A percentile compares a stretch with the other conserved stretches of the same genome.
These are phyloP conservation scores for Mesitornis unicolor DNA, from an alignment of 2,113 vertebrate genomes.

Conservation along the genomic window DNA sequence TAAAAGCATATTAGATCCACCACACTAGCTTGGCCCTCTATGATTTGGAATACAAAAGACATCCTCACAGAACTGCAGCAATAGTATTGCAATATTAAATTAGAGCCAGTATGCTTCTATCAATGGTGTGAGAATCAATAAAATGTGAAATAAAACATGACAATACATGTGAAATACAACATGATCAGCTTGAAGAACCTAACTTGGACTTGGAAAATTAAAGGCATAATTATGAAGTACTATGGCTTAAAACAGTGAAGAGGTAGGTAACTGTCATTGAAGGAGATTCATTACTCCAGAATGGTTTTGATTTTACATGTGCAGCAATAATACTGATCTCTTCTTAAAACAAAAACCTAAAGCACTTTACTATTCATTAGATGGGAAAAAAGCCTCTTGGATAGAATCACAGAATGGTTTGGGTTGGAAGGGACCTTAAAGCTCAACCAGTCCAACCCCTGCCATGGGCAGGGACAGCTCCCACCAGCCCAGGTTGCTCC, in stretches of 20 bases:
- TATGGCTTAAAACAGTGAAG: not conserved
- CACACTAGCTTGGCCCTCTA: not conserved
- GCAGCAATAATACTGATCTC: not conserved
- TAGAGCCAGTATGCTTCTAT: not conserved
- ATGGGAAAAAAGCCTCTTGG: not conserved
- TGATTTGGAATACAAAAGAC: not conserved
- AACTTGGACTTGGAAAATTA: not conserved
- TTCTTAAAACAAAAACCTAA: not conserved
- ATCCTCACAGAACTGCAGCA: not conserved
- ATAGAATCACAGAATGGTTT: no score
- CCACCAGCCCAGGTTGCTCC: no score
- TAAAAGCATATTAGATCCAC: not conserved
- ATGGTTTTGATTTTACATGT: not conserved
- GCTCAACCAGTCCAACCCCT: no score
- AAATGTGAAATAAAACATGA: not conserved
- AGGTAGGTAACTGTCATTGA: not conserved
- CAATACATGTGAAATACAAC: not conserved
- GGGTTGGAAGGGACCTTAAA: no score
- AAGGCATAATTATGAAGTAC: not conserved
- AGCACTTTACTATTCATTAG: not conserved
- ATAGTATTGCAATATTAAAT: not conserved
- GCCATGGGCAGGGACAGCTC: no score
- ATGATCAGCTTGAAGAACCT: not conserved
- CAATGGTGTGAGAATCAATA: not conserved
- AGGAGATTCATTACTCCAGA: not conserved